Percentiles rank a stretch among this genome's conserved stretches.
Evolutionary conservation across 2,888 invertebrate genomes (phyloP).

Genomic region (Dione juno): DNA sequence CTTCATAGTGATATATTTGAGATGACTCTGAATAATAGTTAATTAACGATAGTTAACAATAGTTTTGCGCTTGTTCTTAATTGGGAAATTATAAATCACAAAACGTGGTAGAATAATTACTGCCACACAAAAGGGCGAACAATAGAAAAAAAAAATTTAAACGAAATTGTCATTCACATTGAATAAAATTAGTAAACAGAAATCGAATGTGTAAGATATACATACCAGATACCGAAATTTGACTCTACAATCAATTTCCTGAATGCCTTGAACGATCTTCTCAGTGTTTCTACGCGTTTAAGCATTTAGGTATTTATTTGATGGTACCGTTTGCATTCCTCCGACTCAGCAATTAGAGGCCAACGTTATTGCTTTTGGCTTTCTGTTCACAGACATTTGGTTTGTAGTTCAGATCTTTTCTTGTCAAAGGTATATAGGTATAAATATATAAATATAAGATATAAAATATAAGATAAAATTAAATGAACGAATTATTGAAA

Average conservation of each 20-base stretch:
- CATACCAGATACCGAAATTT: slow-evolving; percentile 13
- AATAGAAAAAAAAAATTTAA: background rate
- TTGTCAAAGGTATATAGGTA: background rate
- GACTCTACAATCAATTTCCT: slow-evolving; percentile 37
- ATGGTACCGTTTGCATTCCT: slow-evolving; percentile 47
- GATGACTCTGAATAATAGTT: too few species aligned
- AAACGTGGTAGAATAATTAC: too few species aligned
- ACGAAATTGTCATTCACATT: too few species aligned
- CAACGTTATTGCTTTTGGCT: slow-evolving; percentile 42
- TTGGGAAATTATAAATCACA: too few species aligned
- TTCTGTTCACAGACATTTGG: slow-evolving; percentile 21
- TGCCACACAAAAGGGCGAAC: too few species aligned
- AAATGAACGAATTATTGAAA: too few species aligned
- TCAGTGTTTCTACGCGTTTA: slow-evolving; percentile 25
- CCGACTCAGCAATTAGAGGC: slow-evolving; percentile 46
- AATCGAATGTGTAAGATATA: background rate
- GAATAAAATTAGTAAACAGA: background rate
- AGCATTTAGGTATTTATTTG: slow-evolving; percentile 28
- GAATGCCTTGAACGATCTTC: slow-evolving; percentile 37
- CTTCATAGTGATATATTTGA: too few species aligned
- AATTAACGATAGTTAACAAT: too few species aligned
- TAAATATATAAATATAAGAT: background rate
- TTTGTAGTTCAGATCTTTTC: slow-evolving; percentile 1
- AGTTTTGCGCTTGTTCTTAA: too few species aligned
- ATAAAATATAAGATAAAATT: background rate